phyloP scores from a whole-genome alignment of 1,140 invertebrate genomes.

The Piezodorus guildinii region DNA sequence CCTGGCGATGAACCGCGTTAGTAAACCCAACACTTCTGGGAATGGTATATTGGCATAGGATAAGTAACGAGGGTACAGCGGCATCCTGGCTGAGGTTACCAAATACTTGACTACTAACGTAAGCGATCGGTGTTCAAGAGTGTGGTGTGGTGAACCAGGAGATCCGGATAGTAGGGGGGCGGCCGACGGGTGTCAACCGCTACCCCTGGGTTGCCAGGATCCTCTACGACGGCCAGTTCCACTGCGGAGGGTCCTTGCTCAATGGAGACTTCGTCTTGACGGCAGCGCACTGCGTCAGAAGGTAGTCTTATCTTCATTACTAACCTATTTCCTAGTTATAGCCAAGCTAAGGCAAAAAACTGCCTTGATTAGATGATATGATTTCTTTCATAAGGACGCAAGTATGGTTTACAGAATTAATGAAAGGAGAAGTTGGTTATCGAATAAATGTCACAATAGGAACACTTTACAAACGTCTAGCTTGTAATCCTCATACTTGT shows the following conservation, averaged over 20 bases:
- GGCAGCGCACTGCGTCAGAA: constrained; percentile 53
- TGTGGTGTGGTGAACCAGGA: constrained; percentile 60
- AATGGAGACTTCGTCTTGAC: constrained; percentile 57
- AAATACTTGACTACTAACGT: neutral
- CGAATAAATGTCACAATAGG: too few relatives aligned
- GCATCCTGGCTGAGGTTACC: neutral
- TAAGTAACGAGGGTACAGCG: neutral
- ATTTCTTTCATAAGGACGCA: too few relatives aligned
- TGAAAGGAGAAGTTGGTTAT: too few relatives aligned
- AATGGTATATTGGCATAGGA: neutral
- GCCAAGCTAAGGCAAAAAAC: too few relatives aligned
- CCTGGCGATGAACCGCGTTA: neutral
- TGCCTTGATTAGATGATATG: too few relatives aligned
- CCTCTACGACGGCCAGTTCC: constrained; percentile 75
- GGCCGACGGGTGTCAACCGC: constrained; percentile 61
- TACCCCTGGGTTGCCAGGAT: constrained; percentile 79
- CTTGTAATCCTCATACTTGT: too few relatives aligned
- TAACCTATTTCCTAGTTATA: neutral
- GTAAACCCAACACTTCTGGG: neutral
- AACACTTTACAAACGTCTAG: too few relatives aligned
- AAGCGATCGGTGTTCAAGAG: constrained; percentile 32
- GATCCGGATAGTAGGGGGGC: constrained; percentile 58
- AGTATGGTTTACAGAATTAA: too few relatives aligned
- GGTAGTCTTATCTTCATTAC: constrained; percentile 34
- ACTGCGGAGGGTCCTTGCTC: constrained; percentile 76